Percentiles rank a stretch among this genome's conserved stretches.
These are phyloP conservation scores for Mythimna lalbum DNA, from an alignment of 2,888 invertebrate species.

Conservation along the genomic window DNA sequence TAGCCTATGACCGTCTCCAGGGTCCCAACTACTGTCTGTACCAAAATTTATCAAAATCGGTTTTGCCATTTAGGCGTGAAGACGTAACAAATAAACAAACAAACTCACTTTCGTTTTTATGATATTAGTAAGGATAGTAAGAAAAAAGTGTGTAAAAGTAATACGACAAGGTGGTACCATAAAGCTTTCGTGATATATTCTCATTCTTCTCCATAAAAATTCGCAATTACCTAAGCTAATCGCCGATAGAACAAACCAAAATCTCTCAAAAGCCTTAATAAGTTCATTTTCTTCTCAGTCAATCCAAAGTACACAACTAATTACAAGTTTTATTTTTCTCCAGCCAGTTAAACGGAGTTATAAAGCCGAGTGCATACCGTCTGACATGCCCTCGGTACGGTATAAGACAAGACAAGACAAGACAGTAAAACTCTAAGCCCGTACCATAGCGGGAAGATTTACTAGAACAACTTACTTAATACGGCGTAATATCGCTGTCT, in stretches of 20 bases:
- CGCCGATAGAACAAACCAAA: neutral
- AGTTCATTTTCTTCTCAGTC: neutral
- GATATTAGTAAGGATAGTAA: too few species aligned
- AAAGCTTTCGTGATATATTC: too few species aligned
- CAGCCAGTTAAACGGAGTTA: conserved; percentile 48
- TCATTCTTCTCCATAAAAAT: too few species aligned
- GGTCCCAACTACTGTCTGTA: too few species aligned
- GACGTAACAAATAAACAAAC: too few species aligned
- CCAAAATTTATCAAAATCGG: too few species aligned
- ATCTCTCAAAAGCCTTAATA: neutral
- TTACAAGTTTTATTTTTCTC: conserved; percentile 54
- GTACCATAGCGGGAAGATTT: conserved; percentile 86
- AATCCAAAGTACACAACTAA: conserved; percentile 28
- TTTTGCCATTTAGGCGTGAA: too few species aligned
- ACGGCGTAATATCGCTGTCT: conserved; percentile 83
- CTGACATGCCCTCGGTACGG: conserved; percentile 69
- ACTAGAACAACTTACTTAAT: conserved; percentile 88
- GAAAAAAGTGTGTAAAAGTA: too few species aligned
- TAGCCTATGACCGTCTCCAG: too few species aligned
- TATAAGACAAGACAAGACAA: conserved; percentile 61
- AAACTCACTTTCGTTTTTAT: too few species aligned
- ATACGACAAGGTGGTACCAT: too few species aligned
- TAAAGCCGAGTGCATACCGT: conserved; percentile 65
- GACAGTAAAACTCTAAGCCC: conserved; percentile 90
- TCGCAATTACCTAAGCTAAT: neutral